Percentiles rank a stretch among this genome's conserved stretches.
Conservation (phyloP, 1,140 invertebrate species). For the Drosophila santomea region DNA sequence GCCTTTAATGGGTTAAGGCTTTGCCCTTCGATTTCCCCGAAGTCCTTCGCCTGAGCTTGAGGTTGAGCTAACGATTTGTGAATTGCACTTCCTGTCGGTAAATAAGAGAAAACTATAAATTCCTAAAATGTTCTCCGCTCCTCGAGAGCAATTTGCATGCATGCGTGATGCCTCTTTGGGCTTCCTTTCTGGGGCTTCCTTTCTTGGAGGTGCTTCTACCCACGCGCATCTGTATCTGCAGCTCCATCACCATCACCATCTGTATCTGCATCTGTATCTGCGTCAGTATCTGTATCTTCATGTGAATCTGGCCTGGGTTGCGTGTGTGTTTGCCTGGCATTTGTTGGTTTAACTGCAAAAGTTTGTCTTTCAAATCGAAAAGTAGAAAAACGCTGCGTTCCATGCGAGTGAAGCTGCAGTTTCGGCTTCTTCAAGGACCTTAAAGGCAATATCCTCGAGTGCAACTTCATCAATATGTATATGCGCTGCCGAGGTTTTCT, state of each 20-base stretch:
- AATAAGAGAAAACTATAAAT: conserved; percentile 81
- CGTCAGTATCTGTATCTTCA: conserved; percentile 18
- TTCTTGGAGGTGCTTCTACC: conserved; percentile 32
- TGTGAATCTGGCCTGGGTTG: conserved; percentile 10
- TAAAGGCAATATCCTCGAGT: conserved; percentile 57
- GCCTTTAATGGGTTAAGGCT: conserved; percentile 17
- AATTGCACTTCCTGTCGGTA: conserved; percentile 82
- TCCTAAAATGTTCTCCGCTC: conserved; percentile 53
- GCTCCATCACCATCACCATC: conserved; percentile 10
- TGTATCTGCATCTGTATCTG: conserved; percentile 6
- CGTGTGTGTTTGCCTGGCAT: conserved; percentile 39
- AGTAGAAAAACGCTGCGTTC: conserved; percentile 80
- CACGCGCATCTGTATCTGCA: conserved; percentile 17
- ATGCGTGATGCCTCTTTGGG: conserved; percentile 40
- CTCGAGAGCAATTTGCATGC: conserved; percentile 72
- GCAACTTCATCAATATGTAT: conserved; percentile 43
- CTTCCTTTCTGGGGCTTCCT: conserved; percentile 15
- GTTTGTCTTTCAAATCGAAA: conserved; percentile 79
- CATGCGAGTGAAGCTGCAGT: conserved; percentile 20
- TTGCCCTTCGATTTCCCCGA: conserved; percentile 47
- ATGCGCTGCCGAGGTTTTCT: conserved; percentile 10
- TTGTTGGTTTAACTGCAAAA: conserved; percentile 81
- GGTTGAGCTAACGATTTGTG: conserved; percentile 79
- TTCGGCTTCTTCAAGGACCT: conserved; percentile 54
- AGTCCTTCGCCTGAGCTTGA: conserved; percentile 44